Conservation (phyloP, 2,888 invertebrate species). For the Lepeophtheirus nordmannii region DNA sequence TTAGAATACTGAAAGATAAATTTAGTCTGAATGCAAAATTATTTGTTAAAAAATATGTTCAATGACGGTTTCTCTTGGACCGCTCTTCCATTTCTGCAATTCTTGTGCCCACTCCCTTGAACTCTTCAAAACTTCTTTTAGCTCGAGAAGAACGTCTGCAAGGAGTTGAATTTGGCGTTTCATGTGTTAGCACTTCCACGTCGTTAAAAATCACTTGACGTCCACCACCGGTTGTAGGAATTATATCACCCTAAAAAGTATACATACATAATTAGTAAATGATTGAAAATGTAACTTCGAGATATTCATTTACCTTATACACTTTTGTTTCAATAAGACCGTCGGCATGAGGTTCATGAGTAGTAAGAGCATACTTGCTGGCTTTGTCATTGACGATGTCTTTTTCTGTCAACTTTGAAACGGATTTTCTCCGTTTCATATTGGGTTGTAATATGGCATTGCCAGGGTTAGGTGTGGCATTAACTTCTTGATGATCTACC, state of each 20-base stretch:
- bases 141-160: background rate
- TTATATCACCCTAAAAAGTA: slow-evolving; percentile 61
- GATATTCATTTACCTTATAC: slow-evolving; percentile 50
- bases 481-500: background rate
- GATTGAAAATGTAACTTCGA: background rate
- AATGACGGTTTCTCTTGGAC: background rate
- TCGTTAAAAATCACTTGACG: slow-evolving; percentile 46
- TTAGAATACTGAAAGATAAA: too few species aligned
- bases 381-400: slow-evolving; percentile 44
- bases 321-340: slow-evolving; percentile 84
- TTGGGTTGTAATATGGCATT: slow-evolving; percentile 48
- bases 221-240: slow-evolving; percentile 85
- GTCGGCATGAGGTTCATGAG: slow-evolving; percentile 77
- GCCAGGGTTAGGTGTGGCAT: background rate
- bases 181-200: slow-evolving; percentile 28
- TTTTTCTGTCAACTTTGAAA: slow-evolving; percentile 62
- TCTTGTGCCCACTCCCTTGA: slow-evolving; percentile 21
- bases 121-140: slow-evolving; percentile 21
- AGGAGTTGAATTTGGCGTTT: slow-evolving; percentile 24
- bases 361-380: slow-evolving; percentile 76
- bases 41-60: background rate
- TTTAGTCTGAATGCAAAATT: too few species aligned
- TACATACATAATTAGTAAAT: slow-evolving; percentile 14
- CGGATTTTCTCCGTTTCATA: slow-evolving; percentile 62
- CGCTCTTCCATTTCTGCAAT: slow-evolving; percentile 23